phyloP scores from a whole-genome alignment of 2,113 vertebrate species.

The Desmodus rotundus region DNA sequence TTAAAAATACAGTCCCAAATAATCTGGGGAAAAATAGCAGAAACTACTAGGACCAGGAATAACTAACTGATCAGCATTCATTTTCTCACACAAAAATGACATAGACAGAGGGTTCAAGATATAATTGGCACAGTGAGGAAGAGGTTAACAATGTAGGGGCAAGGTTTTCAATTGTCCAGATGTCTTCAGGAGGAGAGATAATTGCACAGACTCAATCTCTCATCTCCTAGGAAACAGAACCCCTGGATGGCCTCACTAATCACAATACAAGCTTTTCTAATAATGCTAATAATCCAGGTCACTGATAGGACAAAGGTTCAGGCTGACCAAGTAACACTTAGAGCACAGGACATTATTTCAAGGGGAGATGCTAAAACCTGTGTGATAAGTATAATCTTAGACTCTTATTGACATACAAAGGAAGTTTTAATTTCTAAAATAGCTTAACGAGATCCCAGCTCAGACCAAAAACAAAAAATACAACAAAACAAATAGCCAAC shows the following conservation, averaged over 20 bases:
- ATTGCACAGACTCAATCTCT: constrained; percentile 7
- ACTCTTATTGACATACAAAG: not conserved
- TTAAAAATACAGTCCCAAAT: not conserved
- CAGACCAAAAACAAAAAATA: not conserved
- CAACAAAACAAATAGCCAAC: not conserved
- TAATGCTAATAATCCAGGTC: not conserved
- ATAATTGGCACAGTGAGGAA: constrained; percentile 8
- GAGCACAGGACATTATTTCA: not conserved
- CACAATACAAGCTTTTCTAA: constrained; percentile 39
- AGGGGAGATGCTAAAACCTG: not conserved
- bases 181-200: constrained; percentile 9
- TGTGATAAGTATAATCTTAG: not conserved
- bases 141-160: not conserved
- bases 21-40: not conserved
- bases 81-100: constrained; percentile 33
- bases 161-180: constrained; percentile 29
- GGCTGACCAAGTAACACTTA: constrained; percentile 14
- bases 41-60: not conserved
- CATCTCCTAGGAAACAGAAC: constrained; percentile 36
- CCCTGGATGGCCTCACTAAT: constrained; percentile 29
- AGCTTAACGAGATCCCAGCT: not conserved
- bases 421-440: not conserved
- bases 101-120: not conserved
- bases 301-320: not conserved
- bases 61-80: not conserved